Conservation (phyloP, 2,888 invertebrate genomes). For the Cataglyphis cursor region DNA sequence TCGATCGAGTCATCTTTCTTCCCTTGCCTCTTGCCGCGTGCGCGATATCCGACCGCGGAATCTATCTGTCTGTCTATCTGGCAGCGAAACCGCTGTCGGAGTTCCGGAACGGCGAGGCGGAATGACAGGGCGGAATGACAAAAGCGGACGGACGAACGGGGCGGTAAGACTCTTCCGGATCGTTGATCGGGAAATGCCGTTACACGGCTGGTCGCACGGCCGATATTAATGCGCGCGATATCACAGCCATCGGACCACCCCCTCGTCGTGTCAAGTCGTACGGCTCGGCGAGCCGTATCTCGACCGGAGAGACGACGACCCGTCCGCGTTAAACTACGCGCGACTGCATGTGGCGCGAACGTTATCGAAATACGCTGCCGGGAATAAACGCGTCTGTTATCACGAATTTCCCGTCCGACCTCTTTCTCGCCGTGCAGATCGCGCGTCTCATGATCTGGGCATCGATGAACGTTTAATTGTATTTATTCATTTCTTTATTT, state of each 20-base stretch:
- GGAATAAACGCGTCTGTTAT: slow-evolving; percentile 64
- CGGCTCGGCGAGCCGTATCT: slow-evolving; percentile 52
- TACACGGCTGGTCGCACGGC: slow-evolving; percentile 48
- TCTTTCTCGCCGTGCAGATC: neutral
- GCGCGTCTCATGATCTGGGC: neutral
- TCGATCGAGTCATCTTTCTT: slow-evolving; percentile 25
- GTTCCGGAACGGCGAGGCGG: slow-evolving; percentile 23
- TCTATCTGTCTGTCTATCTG: slow-evolving; percentile 38
- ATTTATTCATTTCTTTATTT: slow-evolving; percentile 10
- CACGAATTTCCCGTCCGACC: slow-evolving; percentile 29
- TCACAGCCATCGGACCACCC: slow-evolving; percentile 54
- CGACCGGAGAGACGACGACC: slow-evolving; percentile 43
- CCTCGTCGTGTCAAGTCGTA: slow-evolving; percentile 47
- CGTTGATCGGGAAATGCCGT: slow-evolving; percentile 61
- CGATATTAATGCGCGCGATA: slow-evolving; percentile 65
- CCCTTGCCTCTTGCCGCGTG: slow-evolving; percentile 7
- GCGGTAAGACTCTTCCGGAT: slow-evolving; percentile 50
- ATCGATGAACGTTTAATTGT: neutral
- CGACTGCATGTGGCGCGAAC: slow-evolving; percentile 57
- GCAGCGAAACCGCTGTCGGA: slow-evolving; percentile 25
- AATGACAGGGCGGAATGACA: slow-evolving; percentile 40
- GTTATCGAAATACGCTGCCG: slow-evolving; percentile 42
- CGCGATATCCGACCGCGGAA: slow-evolving; percentile 53
- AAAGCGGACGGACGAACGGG: slow-evolving; percentile 16
- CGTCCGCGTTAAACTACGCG: slow-evolving; percentile 62